Conservation (phyloP, 2,888 invertebrate genomes). For the Philereme vetulata region DNA sequence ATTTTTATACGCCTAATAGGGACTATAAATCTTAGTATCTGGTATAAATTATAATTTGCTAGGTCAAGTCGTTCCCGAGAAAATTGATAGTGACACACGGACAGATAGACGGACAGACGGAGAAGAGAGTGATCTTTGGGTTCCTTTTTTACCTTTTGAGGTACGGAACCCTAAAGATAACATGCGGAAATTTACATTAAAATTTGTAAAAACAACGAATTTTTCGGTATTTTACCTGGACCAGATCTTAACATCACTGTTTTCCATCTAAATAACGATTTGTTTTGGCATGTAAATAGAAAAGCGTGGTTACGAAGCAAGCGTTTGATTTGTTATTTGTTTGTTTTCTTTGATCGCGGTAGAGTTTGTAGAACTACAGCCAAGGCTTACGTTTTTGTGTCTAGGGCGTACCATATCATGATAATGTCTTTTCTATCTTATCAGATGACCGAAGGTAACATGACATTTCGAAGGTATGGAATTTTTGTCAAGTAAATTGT, state of each 20-base stretch:
- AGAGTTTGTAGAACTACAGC: conserved; percentile 1
- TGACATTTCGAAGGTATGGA: conserved; percentile 1
- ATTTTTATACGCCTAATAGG: too few species aligned
- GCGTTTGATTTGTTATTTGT: background rate
- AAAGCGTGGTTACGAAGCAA: background rate
- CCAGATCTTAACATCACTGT: conserved; percentile 5
- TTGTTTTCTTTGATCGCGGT: conserved; percentile 20
- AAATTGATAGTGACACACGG: too few species aligned
- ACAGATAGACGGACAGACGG: too few species aligned
- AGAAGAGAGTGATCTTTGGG: too few species aligned
- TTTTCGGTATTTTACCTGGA: conserved; percentile 24
- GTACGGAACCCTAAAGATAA: too few species aligned
- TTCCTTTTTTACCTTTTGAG: too few species aligned
- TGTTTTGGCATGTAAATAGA: background rate
- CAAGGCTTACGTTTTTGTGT: conserved; percentile 24
- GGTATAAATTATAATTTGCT: too few species aligned
- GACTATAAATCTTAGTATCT: too few species aligned
- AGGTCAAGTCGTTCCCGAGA: too few species aligned
- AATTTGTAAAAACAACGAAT: conserved; percentile 5
- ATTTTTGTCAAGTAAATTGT: background rate
- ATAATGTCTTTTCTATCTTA: conserved; percentile 27
- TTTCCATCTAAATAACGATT: conserved; percentile 1
- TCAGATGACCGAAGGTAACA: conserved; percentile 21
- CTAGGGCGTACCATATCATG: conserved; percentile 27
- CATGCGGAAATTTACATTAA: too few species aligned